Evolutionary conservation across 1,140 invertebrate genomes (phyloP).

Genomic region (Muscidifurax raptorellus): DNA sequence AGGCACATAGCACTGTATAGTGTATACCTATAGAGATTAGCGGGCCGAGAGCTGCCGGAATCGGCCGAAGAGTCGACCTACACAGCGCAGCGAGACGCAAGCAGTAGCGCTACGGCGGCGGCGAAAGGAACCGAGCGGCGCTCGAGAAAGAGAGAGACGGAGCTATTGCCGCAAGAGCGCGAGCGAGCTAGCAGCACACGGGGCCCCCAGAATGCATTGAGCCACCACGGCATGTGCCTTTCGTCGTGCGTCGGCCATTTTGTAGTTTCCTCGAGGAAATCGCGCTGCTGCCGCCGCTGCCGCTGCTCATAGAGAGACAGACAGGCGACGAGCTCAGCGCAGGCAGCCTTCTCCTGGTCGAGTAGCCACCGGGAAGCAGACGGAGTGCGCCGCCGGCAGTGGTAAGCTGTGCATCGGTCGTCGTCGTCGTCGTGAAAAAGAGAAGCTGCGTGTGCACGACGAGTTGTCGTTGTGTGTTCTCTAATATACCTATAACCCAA

Average conservation of each 20-base stretch:
- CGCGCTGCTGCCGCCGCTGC: conserved; percentile 55
- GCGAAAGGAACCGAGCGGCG: background rate
- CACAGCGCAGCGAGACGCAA: background rate
- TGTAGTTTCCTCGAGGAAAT: conserved; percentile 81
- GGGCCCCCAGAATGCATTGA: conserved; percentile 76
- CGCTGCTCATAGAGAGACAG: conserved; percentile 15
- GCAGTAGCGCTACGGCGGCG: background rate
- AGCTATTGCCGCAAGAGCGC: background rate
- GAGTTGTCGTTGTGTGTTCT: conserved; percentile 9
- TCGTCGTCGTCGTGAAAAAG: background rate
- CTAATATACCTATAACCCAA: conserved; percentile 3
- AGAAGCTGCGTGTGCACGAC: background rate
- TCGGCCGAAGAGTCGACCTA: background rate
- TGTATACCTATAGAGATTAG: too few species aligned
- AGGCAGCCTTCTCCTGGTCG: conserved; percentile 35
- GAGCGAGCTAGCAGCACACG: conserved; percentile 54
- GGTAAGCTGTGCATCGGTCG: conserved; percentile 8
- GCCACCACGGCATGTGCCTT: conserved; percentile 81
- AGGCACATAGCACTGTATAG: background rate
- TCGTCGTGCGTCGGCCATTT: conserved; percentile 80
- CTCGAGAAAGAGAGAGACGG: background rate
- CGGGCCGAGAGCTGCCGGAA: background rate
- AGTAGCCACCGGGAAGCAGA: conserved; percentile 34
- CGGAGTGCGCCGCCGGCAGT: conserved; percentile 48
- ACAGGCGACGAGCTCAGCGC: conserved; percentile 29